Evolutionary conservation across 2,888 invertebrate species (phyloP), one percentile per base, ranked within the genome.

Genomic region (Laothoe populi): DNA sequence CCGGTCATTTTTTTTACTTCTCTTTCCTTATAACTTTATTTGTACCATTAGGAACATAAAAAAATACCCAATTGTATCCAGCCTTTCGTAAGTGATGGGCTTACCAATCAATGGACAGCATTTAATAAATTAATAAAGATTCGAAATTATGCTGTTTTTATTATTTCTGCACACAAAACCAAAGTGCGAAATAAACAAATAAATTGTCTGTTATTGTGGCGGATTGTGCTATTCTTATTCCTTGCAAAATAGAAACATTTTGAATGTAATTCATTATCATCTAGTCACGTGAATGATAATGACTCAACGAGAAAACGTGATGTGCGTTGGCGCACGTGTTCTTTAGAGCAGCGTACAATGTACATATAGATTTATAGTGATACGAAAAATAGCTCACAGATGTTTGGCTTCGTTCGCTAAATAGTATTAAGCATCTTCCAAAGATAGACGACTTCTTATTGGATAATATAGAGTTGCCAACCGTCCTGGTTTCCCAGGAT

Each of bases 241-340:
- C 60, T 60, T 60, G 63, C 23, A 60, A 58, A 61, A 53, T 23
- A 59, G 35, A 31, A 24, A 31, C 38, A 49, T 16, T 26, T 49
- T n/a, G 16, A 53, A 35, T 16, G 19, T 53, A 53, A 53, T 53
- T 53, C 31, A 53, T 53, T 53, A 53, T 53, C 35, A 31, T 31
- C 53, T 4, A 35, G 53, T 53, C 53, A 53, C 53, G 53, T 53
- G 53, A 53, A 53, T 53, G 53, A 53, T 53, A 31, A 53, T 53
- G 35, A 19, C 19, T 11, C 31, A 35, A 19, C 31, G 11, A 11
- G 35, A 35, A 53, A 53, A 53, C 53, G 53, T 53, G 53, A 53
- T 53, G 35, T 53, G 31, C 35, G 19, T 53, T 19, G 35, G 48
- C 10, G 35, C 53, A 53, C 53, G 53, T 53, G 53, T 53, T 35